These are phyloP conservation scores for Nycticebus coucang DNA, from an alignment of 2,113 vertebrate genomes.

Conservation along the genomic window DNA sequence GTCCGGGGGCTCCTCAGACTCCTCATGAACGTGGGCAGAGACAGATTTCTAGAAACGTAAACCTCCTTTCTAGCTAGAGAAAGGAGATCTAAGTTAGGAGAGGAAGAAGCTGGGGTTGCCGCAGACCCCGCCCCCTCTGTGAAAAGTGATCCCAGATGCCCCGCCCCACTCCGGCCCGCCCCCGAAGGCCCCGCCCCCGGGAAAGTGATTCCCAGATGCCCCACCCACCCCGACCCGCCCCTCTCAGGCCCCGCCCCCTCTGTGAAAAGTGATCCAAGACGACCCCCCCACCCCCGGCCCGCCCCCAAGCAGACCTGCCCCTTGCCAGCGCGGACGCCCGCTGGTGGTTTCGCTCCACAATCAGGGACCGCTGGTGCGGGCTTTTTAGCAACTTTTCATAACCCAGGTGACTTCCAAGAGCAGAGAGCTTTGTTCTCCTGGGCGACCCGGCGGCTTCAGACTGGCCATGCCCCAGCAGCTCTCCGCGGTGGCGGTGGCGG, in stretches of 20 bases:
- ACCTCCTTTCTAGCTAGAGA: neutral
- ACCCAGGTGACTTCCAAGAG: neutral
- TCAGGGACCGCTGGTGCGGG: neutral
- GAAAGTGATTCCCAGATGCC: neutral
- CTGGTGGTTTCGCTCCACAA: neutral
- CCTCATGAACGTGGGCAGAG: neutral
- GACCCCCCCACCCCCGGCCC: neutral
- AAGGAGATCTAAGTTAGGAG: neutral
- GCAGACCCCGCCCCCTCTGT: neutral
- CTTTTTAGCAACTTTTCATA: constrained; percentile 18
- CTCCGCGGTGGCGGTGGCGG: neutral
- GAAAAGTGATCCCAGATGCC: neutral
- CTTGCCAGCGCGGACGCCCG: neutral
- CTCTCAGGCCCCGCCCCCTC: too few species aligned
- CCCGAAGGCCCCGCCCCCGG: neutral
- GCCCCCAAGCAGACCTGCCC: neutral
- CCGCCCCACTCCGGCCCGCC: neutral
- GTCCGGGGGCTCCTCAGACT: neutral
- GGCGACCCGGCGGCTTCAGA: neutral
- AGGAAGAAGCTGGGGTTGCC: neutral
- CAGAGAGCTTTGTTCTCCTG: neutral
- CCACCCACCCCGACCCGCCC: accelerated
- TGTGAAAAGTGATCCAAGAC: neutral
- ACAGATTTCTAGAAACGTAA: too few species aligned
- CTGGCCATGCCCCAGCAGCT: constrained; percentile 33